Conservation (phyloP, 2,113 vertebrate genomes). For the Seriola dumerili region DNA sequence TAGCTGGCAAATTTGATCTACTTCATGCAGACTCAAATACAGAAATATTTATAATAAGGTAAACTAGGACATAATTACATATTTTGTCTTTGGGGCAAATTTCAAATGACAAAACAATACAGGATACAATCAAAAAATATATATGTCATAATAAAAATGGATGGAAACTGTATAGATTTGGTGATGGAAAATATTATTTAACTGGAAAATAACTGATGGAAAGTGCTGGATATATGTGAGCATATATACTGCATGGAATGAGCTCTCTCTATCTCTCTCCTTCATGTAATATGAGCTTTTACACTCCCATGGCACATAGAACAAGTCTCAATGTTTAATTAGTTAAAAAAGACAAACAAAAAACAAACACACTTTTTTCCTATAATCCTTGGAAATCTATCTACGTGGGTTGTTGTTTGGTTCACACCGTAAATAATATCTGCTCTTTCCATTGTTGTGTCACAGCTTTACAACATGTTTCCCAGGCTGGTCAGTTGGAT, state of each 20-base stretch:
- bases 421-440: background rate
- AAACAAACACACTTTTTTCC: background rate
- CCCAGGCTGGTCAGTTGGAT: slow-evolving; percentile 70
- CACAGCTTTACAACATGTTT: slow-evolving; percentile 81
- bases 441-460: background rate
- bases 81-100: background rate
- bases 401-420: background rate
- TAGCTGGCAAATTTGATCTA: background rate
- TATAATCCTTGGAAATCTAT: background rate
- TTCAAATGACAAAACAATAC: background rate
- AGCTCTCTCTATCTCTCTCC: background rate
- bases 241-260: background rate
- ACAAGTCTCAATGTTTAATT: background rate
- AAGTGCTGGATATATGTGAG: background rate
- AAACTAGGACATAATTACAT: background rate
- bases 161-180: too few relatives aligned
- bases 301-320: too few relatives aligned
- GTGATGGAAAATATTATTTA: background rate
- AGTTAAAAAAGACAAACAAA: background rate
- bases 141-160: too few relatives aligned
- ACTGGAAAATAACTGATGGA: background rate
- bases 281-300: background rate
- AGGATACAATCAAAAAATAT: too few relatives aligned
- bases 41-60: background rate
- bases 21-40: background rate